phyloP scores from a whole-genome alignment of 2,113 vertebrate genomes.

The Proterorhinus semilunaris region DNA sequence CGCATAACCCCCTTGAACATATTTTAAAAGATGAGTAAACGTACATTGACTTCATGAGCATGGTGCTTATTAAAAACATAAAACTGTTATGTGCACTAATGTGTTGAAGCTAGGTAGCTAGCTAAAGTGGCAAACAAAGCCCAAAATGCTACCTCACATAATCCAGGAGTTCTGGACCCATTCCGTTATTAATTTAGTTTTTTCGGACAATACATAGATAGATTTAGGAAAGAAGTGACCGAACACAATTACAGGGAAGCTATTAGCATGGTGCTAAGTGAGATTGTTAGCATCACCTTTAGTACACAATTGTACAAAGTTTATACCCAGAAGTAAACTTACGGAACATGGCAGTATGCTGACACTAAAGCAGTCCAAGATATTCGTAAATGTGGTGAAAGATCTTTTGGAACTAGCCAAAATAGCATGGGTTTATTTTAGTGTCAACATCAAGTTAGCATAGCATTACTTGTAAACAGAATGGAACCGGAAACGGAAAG shows the following conservation, averaged over 20 bases:
- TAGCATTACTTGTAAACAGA: not conserved
- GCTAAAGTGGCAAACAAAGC: not conserved
- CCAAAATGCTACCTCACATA: not conserved
- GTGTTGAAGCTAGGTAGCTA: too few relatives aligned
- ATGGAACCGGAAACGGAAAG: not conserved
- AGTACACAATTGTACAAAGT: not conserved
- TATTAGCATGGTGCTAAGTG: not conserved
- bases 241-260: not conserved
- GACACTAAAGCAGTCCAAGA: too few relatives aligned
- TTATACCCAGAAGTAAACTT: not conserved
- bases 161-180: not conserved
- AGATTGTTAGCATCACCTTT: not conserved
- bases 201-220: too few relatives aligned
- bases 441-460: not conserved
- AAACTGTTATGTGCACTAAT: too few relatives aligned
- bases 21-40: too few relatives aligned
- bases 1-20: too few relatives aligned
- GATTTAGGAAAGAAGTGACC: too few relatives aligned
- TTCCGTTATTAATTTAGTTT: too few relatives aligned
- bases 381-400: too few relatives aligned
- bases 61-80: too few relatives aligned
- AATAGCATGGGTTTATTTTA: not conserved
- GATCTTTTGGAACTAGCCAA: too few relatives aligned
- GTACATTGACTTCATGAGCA: too few relatives aligned
- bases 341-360: not conserved